These are phyloP conservation scores for Phalacrocorax brasilianus DNA, from an alignment of 2,113 vertebrate genomes.

Conservation along the genomic window DNA sequence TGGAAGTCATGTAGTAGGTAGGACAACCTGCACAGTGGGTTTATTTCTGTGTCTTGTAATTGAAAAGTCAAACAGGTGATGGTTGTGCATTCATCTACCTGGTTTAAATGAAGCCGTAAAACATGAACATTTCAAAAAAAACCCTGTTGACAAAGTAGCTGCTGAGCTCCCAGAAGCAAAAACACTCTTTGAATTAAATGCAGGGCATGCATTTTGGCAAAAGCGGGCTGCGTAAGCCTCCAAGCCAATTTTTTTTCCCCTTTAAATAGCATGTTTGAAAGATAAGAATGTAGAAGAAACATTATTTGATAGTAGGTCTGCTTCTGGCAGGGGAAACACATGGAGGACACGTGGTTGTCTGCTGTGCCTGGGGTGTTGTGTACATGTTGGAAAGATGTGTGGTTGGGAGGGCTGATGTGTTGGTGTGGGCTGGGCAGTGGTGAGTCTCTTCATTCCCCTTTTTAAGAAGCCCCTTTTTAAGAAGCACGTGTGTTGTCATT, in stretches of 20 bases:
- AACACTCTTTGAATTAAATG: neutral
- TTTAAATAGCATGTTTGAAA: neutral
- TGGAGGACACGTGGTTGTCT: neutral
- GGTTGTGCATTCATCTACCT: neutral
- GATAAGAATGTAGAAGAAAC: neutral
- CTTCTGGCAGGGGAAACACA: neutral
- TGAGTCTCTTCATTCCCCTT: neutral
- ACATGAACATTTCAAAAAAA: neutral
- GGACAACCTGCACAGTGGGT: neutral
- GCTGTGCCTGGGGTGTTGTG: neutral
- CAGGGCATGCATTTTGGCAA: neutral
- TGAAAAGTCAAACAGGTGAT: neutral
- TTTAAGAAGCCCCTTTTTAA: neutral
- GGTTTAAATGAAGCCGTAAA: neutral
- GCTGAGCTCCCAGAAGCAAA: neutral
- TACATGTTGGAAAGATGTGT: neutral
- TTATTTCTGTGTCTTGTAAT: neutral
- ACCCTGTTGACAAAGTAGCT: neutral
- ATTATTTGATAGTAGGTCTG: neutral
- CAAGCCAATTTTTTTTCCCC: neutral
- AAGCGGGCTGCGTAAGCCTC: neutral
- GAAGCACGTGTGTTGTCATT: neutral
- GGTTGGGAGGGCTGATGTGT: neutral
- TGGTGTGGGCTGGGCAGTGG: neutral
- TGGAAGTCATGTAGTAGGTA: neutral